phyloP scores from a whole-genome alignment of 2,888 invertebrate genomes.

The Hylaea fasciaria region DNA sequence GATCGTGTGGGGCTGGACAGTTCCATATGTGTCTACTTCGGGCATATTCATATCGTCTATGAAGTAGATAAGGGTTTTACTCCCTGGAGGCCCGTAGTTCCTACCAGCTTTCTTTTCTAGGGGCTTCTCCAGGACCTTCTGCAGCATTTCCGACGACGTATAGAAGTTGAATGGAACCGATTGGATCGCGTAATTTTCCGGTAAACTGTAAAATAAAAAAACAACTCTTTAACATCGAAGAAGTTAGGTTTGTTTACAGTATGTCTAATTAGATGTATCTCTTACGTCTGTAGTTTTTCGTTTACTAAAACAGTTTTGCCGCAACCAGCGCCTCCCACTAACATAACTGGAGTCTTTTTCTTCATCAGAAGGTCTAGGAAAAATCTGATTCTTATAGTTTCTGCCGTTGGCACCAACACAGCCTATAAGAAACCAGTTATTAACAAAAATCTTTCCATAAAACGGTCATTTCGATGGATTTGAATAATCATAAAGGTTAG shows the following conservation, averaged over 20 bases:
- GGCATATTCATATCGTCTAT: constrained; percentile 99
- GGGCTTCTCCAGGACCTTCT: constrained; percentile 96
- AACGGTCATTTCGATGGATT: no score
- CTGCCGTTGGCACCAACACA: constrained; percentile 95
- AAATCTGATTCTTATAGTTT: constrained; percentile 95
- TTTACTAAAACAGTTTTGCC: constrained; percentile 95
- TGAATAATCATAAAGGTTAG: neutral
- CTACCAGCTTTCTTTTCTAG: constrained; percentile 98
- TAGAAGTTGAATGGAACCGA: constrained; percentile 99
- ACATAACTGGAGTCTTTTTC: constrained; percentile 95
- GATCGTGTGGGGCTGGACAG: constrained; percentile 97
- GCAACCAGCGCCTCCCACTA: constrained; percentile 96
- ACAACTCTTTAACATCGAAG: neutral
- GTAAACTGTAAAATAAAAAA: constrained; percentile 76
- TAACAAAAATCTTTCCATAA: neutral
- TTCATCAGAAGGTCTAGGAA: constrained; percentile 96
- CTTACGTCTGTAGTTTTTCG: constrained; percentile 87
- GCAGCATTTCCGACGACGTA: constrained; percentile 96
- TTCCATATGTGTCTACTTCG: constrained; percentile 94
- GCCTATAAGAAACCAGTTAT: constrained; percentile 76
- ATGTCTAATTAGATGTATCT: neutral
- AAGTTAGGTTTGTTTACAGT: neutral
- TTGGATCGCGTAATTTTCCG: constrained; percentile 94
- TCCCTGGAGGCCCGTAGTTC: constrained; percentile 98
- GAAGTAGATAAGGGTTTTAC: constrained; percentile 96